Evolutionary conservation across 2,888 invertebrate genomes (phyloP), one percentile per base, ranked within the genome.

Genomic region (Heliothis peltigera): DNA sequence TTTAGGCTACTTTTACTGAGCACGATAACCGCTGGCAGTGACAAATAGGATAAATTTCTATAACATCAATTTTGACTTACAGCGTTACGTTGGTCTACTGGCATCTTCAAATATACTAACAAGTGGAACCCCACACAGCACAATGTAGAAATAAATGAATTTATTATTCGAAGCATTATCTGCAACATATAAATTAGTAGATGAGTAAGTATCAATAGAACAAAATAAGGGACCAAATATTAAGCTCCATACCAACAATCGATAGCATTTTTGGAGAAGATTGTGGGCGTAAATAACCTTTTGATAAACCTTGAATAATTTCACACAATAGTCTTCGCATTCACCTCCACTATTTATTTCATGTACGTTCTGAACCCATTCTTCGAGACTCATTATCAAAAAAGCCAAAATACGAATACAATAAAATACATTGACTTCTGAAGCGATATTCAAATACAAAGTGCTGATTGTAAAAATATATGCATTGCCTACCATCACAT

Each of bases 351-450:
- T 6, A 28, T 48, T 58, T 15, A 25, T 18, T 10, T 3, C 2
- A 1, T 48, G 1, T 18, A 62, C 15, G 1, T 21, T 21, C 0
- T 48, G 15, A 17, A 10, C 8, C 63, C 63, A 63, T 15, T 44
- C 15, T 17, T 63, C 10, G 15, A 63, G 19, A 52, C 51, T 64
- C 10, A 22, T 52, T 5, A 19, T 25, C 19, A 64, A 18, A 19
- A 64, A 46, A 28, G 1, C 6, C n/a, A 25, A 22, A 4, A 63
- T 4, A 18, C 8, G 42, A 22, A 32, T 12, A 49, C 18, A 15
- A 28, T 64, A 64, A 19, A 64, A 4, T 15, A 19, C 5, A 25
- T 46, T 64, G 2, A 63, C 8, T 22, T 62, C 43, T 12, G 18
- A 2, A 5, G 25, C 4, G 6, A 35, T 0, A 2, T 0, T 3